phyloP scores from a whole-genome alignment of 2,797 vertebrate genomes.

The Muraenolepis orangiensis region DNA sequence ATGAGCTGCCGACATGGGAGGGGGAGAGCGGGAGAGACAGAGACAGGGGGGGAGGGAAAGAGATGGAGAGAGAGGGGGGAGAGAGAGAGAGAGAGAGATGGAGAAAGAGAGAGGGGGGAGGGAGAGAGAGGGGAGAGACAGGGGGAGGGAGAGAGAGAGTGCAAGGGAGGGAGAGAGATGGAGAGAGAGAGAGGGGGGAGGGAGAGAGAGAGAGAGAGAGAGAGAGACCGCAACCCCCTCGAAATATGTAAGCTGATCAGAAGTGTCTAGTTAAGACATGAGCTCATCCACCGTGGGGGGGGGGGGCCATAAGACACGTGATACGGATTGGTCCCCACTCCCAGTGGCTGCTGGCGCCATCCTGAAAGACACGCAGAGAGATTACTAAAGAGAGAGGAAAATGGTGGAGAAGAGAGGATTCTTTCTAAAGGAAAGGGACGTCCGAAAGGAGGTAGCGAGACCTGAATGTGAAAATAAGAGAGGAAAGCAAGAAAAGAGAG shows the following conservation, averaged over 20 bases:
- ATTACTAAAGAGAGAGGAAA: not conserved
- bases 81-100: not conserved
- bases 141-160: not conserved
- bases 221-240: conserved; percentile 25
- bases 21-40: conserved; percentile 3
- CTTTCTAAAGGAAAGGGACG: not conserved
- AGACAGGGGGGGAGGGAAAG: conserved; percentile 5
- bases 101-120: not conserved
- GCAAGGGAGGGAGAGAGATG: not conserved
- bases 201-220: conserved; percentile 14
- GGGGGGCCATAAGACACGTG: conserved; percentile 32
- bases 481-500: not conserved
- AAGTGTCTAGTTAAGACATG: conserved; percentile 21
- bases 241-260: not conserved
- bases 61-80: not conserved
- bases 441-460: not conserved
- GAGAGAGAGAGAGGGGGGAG: not conserved
- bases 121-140: not conserved
- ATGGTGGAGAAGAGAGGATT: not conserved
- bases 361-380: not conserved
- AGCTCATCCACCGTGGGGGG: conserved; percentile 47
- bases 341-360: conserved; percentile 8
- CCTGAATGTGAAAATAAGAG: not conserved
- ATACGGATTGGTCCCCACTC: conserved; percentile 9
- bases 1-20: not conserved